These are phyloP conservation scores for Pao palembangensis DNA, from an alignment of 2,113 vertebrate genomes.

Conservation along the genomic window DNA sequence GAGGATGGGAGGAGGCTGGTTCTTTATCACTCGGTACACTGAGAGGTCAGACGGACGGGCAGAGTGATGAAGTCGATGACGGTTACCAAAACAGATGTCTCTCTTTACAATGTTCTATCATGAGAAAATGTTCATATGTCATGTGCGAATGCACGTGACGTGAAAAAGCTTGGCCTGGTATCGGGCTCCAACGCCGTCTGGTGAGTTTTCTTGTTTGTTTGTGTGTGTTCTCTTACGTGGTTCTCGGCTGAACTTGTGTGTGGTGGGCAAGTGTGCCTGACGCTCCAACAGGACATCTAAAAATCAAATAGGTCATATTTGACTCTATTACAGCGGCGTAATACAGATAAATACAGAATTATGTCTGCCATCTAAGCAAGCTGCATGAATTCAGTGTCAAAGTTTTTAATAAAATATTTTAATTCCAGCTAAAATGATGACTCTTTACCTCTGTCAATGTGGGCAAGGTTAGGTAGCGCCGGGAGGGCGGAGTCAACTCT, in stretches of 20 bases:
- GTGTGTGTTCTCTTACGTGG: constrained; percentile 67
- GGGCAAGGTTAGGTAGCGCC: constrained; percentile 11
- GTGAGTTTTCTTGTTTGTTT: not conserved
- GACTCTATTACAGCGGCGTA: not conserved
- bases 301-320: not conserved
- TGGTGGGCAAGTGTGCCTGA: constrained; percentile 76
- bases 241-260: constrained; percentile 81
- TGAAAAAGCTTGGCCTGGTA: too few relatives aligned
- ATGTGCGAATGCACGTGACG: too few relatives aligned
- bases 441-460: constrained; percentile 54
- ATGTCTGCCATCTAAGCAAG: not conserved
- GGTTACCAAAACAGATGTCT: not conserved
- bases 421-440: not conserved
- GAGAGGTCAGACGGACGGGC: constrained; percentile 9
- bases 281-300: constrained; percentile 75
- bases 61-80: not conserved
- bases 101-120: not conserved
- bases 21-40: constrained; percentile 91
- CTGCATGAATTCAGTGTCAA: too few relatives aligned
- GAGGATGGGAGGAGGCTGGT: constrained; percentile 79
- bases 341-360: not conserved
- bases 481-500: constrained; percentile 24
- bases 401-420: too few relatives aligned
- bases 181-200: too few relatives aligned
- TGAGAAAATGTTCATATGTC: too few relatives aligned